Evolutionary conservation across 2,888 invertebrate species (phyloP), one percentile per base, ranked within the genome.

Genomic region (Acrobasis consociella): DNA sequence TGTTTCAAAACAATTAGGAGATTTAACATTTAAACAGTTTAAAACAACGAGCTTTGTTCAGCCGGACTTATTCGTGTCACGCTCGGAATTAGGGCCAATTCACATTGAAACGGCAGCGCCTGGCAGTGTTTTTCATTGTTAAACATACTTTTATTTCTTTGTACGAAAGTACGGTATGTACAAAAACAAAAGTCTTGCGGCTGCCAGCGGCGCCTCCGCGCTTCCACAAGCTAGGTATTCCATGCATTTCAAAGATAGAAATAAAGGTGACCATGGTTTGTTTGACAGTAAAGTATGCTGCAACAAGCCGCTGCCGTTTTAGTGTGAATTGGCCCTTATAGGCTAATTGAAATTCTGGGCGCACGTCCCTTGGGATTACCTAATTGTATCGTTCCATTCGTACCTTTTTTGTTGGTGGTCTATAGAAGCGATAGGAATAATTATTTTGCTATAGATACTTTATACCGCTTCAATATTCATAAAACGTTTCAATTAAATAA

Each of bases 41-140:
- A 22, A 42, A 56, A 56, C 42, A 56, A 56, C 56, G 7, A 17
- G 10, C 42, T 42, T 42, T 56, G 56, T 56, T 42, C 5, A 16
- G 17, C 42, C 56, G 22, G 39, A 39, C 10, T 56, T 56, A 61
- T 61, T 53, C 61, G n/a, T 53, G 46, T 55, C 61, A 61, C 61
- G 61, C 22, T 22, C 3, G 16, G 16, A 49, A 61, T 52, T 46
- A 22, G 3, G 22, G 22, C 22, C 22, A 22, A 22, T 22, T 22
- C 22, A 22, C 3, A 22, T 3, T 22, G 22, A 22, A 22, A 22
- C 22, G 3, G 22, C 22, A 22, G 22, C 22, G 22, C 2, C 22
- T 22, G 22, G 1, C 22, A 22, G 22, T 22, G 22, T 3, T 22
- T 22, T 22, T 22, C 3, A 22, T 22, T 22, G 22, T 22, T 22